Percentiles rank a stretch among this genome's conserved stretches.
Conservation (phyloP, 2,888 invertebrate genomes). For the Ectemnius continuus region DNA sequence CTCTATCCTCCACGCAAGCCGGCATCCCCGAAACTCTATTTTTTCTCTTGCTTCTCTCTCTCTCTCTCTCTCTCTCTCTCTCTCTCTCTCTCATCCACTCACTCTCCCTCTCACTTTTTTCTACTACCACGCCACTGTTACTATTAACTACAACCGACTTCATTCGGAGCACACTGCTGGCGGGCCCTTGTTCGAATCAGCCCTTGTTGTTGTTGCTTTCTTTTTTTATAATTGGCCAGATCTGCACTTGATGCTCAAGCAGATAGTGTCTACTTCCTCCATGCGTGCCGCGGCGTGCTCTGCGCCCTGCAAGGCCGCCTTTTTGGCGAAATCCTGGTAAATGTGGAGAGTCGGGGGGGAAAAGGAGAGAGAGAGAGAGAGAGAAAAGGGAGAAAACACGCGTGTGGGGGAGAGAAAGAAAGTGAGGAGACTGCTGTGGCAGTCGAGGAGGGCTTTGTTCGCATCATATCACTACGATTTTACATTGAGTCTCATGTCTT, state of each 20-base stretch:
- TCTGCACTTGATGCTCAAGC: neutral
- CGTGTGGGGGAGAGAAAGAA: neutral
- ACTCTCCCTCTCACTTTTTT: neutral
- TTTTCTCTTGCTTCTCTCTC: neutral
- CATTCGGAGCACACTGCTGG: neutral
- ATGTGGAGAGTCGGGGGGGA: neutral
- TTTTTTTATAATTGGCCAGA: constrained; percentile 1
- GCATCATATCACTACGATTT: neutral
- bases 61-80: constrained; percentile 12
- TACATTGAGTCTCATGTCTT: neutral
- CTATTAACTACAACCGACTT: neutral
- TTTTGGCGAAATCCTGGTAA: neutral
- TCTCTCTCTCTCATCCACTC: neutral
- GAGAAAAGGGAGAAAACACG: constrained; percentile 1
- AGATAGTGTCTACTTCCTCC: too few species aligned
- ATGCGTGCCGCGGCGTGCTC: too few species aligned
- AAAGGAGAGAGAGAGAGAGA: constrained; percentile 10
- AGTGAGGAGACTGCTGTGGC: neutral
- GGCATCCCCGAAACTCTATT: neutral
- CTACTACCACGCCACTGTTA: neutral
- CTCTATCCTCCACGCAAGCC: neutral
- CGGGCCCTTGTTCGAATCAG: neutral
- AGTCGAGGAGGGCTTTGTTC: constrained; percentile 1
- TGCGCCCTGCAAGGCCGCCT: too few species aligned
- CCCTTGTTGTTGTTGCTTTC: neutral